A percentile compares a stretch with the other conserved stretches of the same genome.
Evolutionary conservation across 2,888 invertebrate genomes (phyloP).

Genomic region (Philereme transversata): DNA sequence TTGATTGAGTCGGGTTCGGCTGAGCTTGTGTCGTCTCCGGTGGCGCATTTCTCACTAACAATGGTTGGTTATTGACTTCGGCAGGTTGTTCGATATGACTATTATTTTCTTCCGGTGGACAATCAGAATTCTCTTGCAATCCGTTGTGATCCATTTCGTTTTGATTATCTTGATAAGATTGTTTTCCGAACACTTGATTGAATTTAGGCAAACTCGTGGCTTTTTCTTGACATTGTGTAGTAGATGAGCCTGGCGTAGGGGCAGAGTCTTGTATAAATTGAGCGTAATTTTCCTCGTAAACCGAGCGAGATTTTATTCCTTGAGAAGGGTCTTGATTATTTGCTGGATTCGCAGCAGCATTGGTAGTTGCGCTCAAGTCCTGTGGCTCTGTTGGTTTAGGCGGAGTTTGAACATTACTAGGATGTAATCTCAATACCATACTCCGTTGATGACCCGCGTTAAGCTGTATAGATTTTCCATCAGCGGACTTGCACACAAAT

Average conservation of each 20-base stretch:
- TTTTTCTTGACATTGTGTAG: slow-evolving; percentile 62
- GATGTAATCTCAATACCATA: slow-evolving; percentile 77
- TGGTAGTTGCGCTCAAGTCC: slow-evolving; percentile 54
- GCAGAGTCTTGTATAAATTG: slow-evolving; percentile 78
- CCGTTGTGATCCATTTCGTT: slow-evolving; percentile 52
- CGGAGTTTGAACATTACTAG: slow-evolving; percentile 55
- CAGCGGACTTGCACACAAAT: slow-evolving; percentile 86
- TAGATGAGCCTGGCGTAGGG: slow-evolving; percentile 14
- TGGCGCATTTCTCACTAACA: slow-evolving; percentile 65
- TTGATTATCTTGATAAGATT: slow-evolving; percentile 83
- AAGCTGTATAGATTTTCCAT: slow-evolving; percentile 83
- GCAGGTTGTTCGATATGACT: slow-evolving; percentile 68
- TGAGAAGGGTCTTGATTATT: slow-evolving; percentile 55
- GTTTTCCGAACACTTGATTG: slow-evolving; percentile 91
- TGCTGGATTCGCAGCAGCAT: slow-evolving; percentile 41
- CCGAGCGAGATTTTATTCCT: slow-evolving; percentile 79
- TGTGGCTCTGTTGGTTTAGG: slow-evolving; percentile 58
- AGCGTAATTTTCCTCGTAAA: slow-evolving; percentile 83
- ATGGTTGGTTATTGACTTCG: slow-evolving; percentile 69
- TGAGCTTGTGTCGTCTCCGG: slow-evolving; percentile 63
- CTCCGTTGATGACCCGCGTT: slow-evolving; percentile 81
- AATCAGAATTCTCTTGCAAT: slow-evolving; percentile 54
- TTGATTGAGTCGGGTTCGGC: slow-evolving; percentile 69
- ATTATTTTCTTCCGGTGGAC: slow-evolving; percentile 59
- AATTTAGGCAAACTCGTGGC: slow-evolving; percentile 87